A percentile compares a stretch with the other conserved stretches of the same genome.
Conservation (phyloP, 2,113 vertebrate genomes). For the Chloroceryle aenea region DNA sequence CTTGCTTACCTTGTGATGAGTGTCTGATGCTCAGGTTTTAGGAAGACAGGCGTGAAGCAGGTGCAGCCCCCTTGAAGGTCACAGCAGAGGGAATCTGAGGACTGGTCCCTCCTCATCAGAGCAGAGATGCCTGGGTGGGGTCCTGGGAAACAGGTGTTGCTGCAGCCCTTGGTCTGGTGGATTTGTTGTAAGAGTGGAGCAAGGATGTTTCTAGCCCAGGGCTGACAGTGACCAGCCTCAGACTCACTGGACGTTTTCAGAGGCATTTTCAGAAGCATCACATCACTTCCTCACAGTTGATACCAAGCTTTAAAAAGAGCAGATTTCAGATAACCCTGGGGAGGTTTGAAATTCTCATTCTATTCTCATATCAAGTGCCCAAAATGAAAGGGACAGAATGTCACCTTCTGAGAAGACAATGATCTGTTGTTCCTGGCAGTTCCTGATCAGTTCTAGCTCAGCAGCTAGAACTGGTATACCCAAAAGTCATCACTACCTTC, state of each 20-base stretch:
- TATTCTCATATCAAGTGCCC: neutral
- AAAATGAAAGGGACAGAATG: neutral
- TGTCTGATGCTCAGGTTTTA: neutral
- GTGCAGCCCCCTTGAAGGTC: neutral
- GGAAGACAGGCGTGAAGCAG: neutral
- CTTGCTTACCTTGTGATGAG: neutral
- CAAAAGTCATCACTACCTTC: neutral
- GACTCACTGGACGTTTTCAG: neutral
- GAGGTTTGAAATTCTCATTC: neutral
- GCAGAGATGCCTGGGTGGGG: neutral
- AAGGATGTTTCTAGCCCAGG: neutral
- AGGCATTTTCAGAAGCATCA: neutral
- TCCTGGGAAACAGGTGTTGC: neutral
- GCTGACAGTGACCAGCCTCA: neutral
- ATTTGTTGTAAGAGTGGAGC: neutral
- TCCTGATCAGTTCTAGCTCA: neutral
- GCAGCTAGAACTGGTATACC: neutral
- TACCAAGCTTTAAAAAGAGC: neutral
- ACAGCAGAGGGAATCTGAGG: neutral
- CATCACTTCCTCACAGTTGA: fast-evolving
- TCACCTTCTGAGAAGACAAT: neutral
- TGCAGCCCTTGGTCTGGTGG: neutral
- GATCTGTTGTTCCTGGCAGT: neutral
- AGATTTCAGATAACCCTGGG: neutral
- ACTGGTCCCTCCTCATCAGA: fast-evolving